Base-by-base conservation (phyloP, 2,113 vertebrate genomes). In the Anguilla japonica region DNA sequence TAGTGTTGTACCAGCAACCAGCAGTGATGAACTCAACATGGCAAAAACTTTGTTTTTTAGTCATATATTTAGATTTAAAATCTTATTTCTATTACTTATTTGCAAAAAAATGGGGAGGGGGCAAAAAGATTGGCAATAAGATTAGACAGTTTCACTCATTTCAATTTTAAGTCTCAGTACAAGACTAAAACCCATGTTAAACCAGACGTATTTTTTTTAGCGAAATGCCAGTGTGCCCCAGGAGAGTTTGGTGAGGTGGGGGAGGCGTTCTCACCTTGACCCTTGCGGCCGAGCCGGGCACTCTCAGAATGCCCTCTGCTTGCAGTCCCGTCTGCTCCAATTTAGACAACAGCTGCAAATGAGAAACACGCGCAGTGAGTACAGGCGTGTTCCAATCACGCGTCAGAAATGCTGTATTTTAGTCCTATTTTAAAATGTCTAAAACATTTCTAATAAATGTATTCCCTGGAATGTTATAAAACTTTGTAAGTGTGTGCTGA, bases 301-400 rank as follows among this genome's bases (percentile, higher is more conserved):
- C 96, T 60, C 98, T 94, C 14, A 99, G 96, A 90, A 99, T 99
- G 89, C 98, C 98, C 94, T 99, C 98, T 0, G 97, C 98, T 91
- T 99, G 97, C 89, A 99, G 93, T 9, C 97, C 97, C 0, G 95
- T 97, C 92, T 98, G 97, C 84, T 99, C 98, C 89, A 99, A 96
- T 87, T 97, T 96, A 87, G 94, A 95, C 91, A 99, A 94, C 91
- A 99, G 91, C 98, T 99, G 92, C 39, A 56, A 46, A 3, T 9
- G 18, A 79, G 18, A 79, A 29, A 43, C 41, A 13, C 18, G 5
- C 26, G 8, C 46, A 56, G 26, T 34, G 11, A 83, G 57, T 16
- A 83, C 2, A 56, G 26, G 39, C 50, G 57, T 6, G 9, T 9
- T 67, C 26, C 22, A 67, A 3, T 67, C 60, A 7, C 22, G 26